Evolutionary conservation across 2,797 vertebrate species (phyloP), one percentile per base, ranked within the genome.

Genomic region (Galagoides demidoff): DNA sequence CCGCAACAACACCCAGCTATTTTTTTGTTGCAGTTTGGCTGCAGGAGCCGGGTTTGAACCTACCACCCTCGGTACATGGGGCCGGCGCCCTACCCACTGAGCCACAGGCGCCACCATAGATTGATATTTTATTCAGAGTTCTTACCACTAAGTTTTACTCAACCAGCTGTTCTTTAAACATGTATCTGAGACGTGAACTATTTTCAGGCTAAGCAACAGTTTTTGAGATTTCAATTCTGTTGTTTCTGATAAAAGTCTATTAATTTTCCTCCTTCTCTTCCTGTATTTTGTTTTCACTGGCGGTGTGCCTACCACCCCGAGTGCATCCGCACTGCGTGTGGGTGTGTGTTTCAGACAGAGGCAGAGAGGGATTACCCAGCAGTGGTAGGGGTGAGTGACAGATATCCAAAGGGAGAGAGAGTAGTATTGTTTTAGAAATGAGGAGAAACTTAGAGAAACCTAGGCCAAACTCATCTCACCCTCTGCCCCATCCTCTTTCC

Each of bases 351-450:
- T 49, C 6, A n/a, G 34, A 59, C 6, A 39, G 68, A 85, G 2
- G 3, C 10, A 43, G 1, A 49, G 2, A 14, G 31, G 43, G 14
- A 22, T 43, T 27, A 59, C 5, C 11, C 22, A 55, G 4, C 34
- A 59, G 43, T 63, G 64, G 78, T 68, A 64, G 52, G 57, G 79
- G 4, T 6, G 61, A 78, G 49, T 73, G 39, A 73, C 78, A 39
- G 70, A 23, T 45, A 83, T 10, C 27, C 77, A 89, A 13, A 73
- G 37, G 61, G 22, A 94, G n/a, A 92, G 89, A 92, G n/a, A 85
- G 20, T 76, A 71, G 34, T 77, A 63, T 68, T 82, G 7, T 78
- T 82, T 94, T 90, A 82, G 94, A 68, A 90, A 76, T 89, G 81
- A 92, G 76, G 88, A 45, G 59, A 63, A 84, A 11, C 3, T 95